Percentiles rank a stretch among this genome's conserved stretches.
phyloP scores from a whole-genome alignment of 2,888 invertebrate genomes.

The Hymenopus coronatus region DNA sequence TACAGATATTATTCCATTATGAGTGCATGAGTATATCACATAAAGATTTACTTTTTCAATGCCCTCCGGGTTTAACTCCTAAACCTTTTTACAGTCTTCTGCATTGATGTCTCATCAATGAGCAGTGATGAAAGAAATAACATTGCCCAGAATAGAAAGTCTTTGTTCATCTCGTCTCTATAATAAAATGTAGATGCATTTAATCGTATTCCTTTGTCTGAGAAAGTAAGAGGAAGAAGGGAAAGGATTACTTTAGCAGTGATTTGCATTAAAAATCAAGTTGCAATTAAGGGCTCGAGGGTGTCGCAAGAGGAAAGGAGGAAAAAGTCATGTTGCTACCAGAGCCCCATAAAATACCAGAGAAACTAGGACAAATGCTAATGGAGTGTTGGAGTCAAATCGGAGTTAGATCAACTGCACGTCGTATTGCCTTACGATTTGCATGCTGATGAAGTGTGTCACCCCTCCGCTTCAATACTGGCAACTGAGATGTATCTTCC shows the following conservation, averaged over 20 bases:
- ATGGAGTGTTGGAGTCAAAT: neutral
- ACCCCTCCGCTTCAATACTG: neutral
- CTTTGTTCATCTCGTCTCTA: neutral
- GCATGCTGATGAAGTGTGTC: neutral
- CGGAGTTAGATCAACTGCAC: neutral
- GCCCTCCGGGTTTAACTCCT: too few species aligned
- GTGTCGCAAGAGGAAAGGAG: neutral
- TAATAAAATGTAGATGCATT: neutral
- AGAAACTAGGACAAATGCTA: neutral
- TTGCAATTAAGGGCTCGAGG: neutral
- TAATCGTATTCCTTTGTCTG: neutral
- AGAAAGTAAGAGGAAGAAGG: neutral
- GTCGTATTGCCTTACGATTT: neutral
- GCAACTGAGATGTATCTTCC: neutral
- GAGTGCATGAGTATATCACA: too few species aligned
- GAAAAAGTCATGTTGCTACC: neutral
- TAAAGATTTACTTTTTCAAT: too few species aligned
- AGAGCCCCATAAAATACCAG: neutral
- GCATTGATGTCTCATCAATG: neutral
- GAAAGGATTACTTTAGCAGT: neutral
- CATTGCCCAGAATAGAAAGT: neutral
- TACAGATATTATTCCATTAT: too few species aligned
- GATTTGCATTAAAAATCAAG: neutral
- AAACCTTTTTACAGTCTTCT: too few species aligned
- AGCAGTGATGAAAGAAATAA: neutral